Percentiles rank a stretch among this genome's conserved stretches.
phyloP scores from a whole-genome alignment of 1,140 invertebrate genomes.

The Grapholita molesta region DNA sequence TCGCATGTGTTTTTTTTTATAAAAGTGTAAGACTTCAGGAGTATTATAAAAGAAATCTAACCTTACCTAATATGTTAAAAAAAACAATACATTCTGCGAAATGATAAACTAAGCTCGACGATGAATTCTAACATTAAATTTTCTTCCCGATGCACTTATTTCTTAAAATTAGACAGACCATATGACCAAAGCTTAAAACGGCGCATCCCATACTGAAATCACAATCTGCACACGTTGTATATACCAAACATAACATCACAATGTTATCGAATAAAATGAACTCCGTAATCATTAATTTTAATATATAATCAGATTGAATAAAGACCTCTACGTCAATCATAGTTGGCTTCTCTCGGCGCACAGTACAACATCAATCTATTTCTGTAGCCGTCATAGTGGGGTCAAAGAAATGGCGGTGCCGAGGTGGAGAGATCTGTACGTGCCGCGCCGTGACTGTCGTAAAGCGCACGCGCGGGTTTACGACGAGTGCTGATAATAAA shows the following conservation, averaged over 20 bases:
- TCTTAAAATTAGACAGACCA: too few relatives aligned
- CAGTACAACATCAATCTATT: not conserved
- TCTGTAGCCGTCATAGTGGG: slow-evolving; percentile 24
- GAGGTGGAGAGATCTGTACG: slow-evolving; percentile 43
- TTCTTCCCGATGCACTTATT: too few relatives aligned
- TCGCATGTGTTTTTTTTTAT: too few relatives aligned
- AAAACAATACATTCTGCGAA: too few relatives aligned
- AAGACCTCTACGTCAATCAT: not conserved
- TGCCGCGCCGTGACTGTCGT: slow-evolving; percentile 23
- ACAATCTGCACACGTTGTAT: too few relatives aligned
- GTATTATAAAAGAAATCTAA: too few relatives aligned
- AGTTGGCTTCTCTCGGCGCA: not conserved
- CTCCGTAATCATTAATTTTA: not conserved
- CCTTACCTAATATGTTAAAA: too few relatives aligned
- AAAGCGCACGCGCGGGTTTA: slow-evolving; percentile 33
- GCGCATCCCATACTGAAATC: too few relatives aligned
- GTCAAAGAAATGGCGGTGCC: slow-evolving; percentile 41
- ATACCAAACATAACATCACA: not conserved
- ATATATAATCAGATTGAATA: not conserved
- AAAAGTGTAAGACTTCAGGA: too few relatives aligned
- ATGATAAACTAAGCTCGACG: too few relatives aligned
- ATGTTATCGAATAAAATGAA: not conserved
- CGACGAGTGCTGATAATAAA: slow-evolving; percentile 27
- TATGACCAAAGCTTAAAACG: too few relatives aligned
- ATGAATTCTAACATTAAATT: too few relatives aligned